phyloP scores from a whole-genome alignment of 1,140 invertebrate genomes.

The Drosophila watanabei region DNA sequence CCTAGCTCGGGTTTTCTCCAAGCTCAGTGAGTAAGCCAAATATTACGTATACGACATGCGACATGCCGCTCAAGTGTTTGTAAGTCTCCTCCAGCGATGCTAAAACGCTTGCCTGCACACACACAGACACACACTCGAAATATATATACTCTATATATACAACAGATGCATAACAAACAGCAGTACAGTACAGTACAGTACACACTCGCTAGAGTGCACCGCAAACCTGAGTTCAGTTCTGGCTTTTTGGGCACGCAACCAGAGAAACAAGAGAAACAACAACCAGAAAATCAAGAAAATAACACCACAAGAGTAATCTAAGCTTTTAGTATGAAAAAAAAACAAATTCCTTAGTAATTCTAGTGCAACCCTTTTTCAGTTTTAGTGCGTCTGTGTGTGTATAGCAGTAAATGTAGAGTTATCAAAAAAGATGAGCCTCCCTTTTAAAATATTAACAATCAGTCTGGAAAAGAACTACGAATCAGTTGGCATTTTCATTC shows the following conservation, averaged over 20 bases:
- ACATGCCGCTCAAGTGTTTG: constrained; percentile 64
- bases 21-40: constrained; percentile 77
- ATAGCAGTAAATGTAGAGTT: constrained; percentile 58
- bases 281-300: constrained; percentile 25
- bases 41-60: constrained; percentile 75
- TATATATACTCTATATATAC: not conserved
- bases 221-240: constrained; percentile 65
- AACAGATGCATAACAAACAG: constrained; percentile 24
- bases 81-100: constrained; percentile 68
- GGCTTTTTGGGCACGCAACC: constrained; percentile 67
- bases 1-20: constrained; percentile 51
- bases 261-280: constrained; percentile 43
- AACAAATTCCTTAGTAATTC: constrained; percentile 36
- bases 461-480: not conserved
- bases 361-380: constrained; percentile 51
- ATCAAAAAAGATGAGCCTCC: constrained; percentile 56
- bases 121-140: constrained; percentile 35
- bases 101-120: constrained; percentile 71
- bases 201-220: constrained; percentile 67
- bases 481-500: constrained; percentile 40
- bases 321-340: constrained; percentile 36
- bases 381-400: constrained; percentile 38
- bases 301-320: constrained; percentile 43
- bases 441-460: constrained; percentile 12
- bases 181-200: constrained; percentile 51